Conservation (phyloP, 2,113 vertebrate genomes). For the Salvelinus fontinalis region DNA sequence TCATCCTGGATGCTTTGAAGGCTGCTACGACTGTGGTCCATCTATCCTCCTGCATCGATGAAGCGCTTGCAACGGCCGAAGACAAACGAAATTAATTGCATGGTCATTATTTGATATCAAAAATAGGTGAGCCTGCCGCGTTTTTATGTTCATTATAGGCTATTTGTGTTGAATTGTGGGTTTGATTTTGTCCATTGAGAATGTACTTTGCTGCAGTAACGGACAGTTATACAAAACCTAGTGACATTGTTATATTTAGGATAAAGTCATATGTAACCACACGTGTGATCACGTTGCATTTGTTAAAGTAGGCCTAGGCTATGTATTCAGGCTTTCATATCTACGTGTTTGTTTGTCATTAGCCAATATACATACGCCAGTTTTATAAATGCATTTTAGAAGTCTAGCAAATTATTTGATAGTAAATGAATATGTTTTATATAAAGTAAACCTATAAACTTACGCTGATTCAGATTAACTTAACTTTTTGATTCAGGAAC, state of each 20-base stretch:
- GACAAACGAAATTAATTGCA: background rate
- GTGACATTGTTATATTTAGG: background rate
- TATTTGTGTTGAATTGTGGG: background rate
- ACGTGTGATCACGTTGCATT: background rate
- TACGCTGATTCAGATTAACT: background rate
- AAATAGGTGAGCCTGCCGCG: constrained; percentile 10
- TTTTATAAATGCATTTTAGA: background rate
- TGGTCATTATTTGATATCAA: background rate
- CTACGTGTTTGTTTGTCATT: background rate
- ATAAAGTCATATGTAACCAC: background rate
- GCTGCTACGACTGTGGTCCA: constrained; percentile 13
- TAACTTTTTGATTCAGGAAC: background rate
- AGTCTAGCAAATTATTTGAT: background rate
- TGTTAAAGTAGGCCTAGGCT: background rate
- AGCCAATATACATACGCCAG: background rate
- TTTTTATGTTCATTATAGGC: background rate
- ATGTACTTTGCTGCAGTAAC: background rate
- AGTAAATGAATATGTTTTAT: background rate
- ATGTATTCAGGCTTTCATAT: background rate
- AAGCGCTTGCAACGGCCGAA: constrained; percentile 6
- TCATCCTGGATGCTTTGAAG: constrained; percentile 11
- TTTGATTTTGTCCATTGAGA: background rate
- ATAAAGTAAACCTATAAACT: background rate
- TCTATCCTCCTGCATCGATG: constrained; percentile 8
- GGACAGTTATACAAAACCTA: too few relatives aligned